A percentile compares a stretch with the other conserved stretches of the same genome.
phyloP scores from a whole-genome alignment of 1,140 invertebrate genomes.

The Phymorhynchus buccinoides region DNA sequence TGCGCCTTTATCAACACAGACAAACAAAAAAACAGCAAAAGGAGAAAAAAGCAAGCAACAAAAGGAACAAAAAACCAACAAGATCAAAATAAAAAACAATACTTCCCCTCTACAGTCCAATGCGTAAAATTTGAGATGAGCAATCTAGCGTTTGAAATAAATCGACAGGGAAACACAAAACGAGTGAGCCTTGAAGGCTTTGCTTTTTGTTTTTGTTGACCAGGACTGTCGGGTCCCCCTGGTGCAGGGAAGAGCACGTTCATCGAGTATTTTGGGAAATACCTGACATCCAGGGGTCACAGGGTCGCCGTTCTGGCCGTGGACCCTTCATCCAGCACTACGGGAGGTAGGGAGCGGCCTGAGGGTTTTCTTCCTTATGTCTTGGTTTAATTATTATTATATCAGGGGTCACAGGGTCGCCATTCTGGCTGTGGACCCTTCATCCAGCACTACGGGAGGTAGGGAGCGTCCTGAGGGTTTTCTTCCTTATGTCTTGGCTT shows the following conservation, averaged over 20 bases:
- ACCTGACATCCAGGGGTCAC: constrained; percentile 74
- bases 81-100: too few relatives aligned
- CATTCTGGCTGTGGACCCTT: constrained; percentile 80
- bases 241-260: constrained; percentile 81
- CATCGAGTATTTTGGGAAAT: constrained; percentile 78
- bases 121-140: too few relatives aligned
- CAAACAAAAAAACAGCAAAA: too few relatives aligned
- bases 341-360: constrained; percentile 76
- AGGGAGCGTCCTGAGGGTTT: too few relatives aligned
- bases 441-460: constrained; percentile 77
- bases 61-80: too few relatives aligned
- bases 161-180: too few relatives aligned
- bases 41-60: too few relatives aligned
- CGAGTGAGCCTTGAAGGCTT: too few relatives aligned
- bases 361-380: background rate
- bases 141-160: too few relatives aligned
- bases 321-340: constrained; percentile 78
- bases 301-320: constrained; percentile 79
- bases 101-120: too few relatives aligned
- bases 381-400: background rate
- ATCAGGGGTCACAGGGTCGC: constrained; percentile 77
- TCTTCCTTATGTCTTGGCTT: background rate
- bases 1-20: too few relatives aligned
- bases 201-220: background rate
- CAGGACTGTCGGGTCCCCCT: constrained; percentile 78